Evolutionary conservation across 2,888 invertebrate species (phyloP).

Genomic region (Xanthia togata): DNA sequence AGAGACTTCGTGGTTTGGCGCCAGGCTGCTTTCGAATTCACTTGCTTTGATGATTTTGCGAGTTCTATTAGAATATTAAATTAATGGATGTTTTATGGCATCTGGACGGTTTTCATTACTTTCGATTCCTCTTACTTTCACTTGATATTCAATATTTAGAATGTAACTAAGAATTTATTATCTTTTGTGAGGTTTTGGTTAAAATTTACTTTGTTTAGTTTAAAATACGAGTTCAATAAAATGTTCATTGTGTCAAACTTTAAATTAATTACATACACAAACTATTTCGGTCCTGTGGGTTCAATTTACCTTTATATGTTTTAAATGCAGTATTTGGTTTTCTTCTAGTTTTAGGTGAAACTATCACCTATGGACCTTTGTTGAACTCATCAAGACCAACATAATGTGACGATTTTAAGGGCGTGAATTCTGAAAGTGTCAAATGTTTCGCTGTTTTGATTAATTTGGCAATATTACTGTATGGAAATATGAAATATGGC

Average conservation of each 20-base stretch:
- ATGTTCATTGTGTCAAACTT: conserved; percentile 24
- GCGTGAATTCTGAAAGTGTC: too few species aligned
- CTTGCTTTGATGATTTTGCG: conserved; percentile 30
- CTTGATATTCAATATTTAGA: background rate
- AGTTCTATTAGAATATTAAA: background rate
- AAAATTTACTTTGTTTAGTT: conserved; percentile 22
- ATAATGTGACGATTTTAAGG: background rate
- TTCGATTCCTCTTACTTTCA: background rate
- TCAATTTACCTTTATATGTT: background rate
- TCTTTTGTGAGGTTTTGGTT: background rate
- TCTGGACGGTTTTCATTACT: background rate
- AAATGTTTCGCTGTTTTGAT: too few species aligned
- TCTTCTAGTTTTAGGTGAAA: background rate
- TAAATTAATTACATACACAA: conserved; percentile 22
- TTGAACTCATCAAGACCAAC: background rate
- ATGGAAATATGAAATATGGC: too few species aligned
- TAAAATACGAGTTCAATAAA: conserved; percentile 6
- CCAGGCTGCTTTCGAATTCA: background rate
- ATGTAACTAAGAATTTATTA: conserved; percentile 3
- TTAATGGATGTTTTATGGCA: conserved; percentile 2
- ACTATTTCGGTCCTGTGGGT: background rate
- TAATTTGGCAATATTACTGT: too few species aligned
- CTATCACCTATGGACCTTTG: background rate
- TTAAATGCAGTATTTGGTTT: conserved; percentile 2
- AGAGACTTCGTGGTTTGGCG: conserved; percentile 13